These are phyloP conservation scores for Coptodon bakossiorum DNA, from an alignment of 2,113 vertebrate genomes.

Conservation along the genomic window DNA sequence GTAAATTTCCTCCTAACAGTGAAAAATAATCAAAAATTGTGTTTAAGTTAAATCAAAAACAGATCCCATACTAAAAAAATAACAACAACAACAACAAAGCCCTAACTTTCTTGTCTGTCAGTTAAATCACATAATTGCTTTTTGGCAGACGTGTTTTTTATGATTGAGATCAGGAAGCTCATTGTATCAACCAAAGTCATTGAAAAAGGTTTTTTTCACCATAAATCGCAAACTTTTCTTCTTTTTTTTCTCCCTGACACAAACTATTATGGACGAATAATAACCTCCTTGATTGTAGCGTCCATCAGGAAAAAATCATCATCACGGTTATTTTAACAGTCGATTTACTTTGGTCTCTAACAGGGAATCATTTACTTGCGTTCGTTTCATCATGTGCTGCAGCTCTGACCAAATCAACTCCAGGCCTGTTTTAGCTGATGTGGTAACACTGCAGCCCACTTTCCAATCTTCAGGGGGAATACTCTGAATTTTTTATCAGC, in stretches of 20 bases:
- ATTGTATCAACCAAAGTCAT: not conserved
- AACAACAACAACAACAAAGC: not conserved
- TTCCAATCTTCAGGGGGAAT: not conserved
- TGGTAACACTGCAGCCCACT: not conserved
- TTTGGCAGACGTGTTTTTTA: not conserved
- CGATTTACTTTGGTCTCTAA: not conserved
- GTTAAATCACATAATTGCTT: not conserved
- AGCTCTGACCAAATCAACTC: not conserved
- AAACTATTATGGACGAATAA: not conserved
- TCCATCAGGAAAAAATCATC: slow-evolving; percentile 23
- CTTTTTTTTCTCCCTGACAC: not conserved
- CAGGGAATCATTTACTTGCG: not conserved
- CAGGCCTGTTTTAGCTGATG: not conserved
- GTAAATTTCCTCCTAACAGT: not conserved
- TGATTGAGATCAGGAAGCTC: not conserved
- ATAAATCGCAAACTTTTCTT: not conserved
- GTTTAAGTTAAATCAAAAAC: not conserved
- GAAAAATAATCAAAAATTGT: not conserved
- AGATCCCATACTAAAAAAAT: not conserved
- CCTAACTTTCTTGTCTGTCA: not conserved
- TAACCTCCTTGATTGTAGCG: slow-evolving; percentile 12
- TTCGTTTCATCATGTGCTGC: not conserved
- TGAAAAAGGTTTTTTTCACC: not conserved
- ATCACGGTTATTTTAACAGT: slow-evolving; percentile 4
- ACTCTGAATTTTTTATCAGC: not conserved